Evolutionary conservation across 2,113 vertebrate species (phyloP).

Genomic region (Strix uralensis): DNA sequence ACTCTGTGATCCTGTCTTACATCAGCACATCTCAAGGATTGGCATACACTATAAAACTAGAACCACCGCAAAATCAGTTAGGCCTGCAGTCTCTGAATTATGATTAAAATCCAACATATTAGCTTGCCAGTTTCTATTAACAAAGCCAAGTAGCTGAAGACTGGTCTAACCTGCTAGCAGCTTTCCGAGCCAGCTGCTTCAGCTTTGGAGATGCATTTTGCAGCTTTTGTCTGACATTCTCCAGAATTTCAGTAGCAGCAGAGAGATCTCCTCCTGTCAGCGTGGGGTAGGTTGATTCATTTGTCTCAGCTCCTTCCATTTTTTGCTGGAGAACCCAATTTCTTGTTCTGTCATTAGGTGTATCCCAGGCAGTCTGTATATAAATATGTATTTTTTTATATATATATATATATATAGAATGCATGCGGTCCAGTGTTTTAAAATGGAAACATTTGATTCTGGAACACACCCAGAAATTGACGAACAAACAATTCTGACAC

Average conservation of each 20-base stretch:
- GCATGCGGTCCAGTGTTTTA: neutral
- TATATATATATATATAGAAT: neutral
- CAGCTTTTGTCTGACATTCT: conserved; percentile 79
- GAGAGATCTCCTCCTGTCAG: conserved; percentile 41
- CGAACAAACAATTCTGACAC: neutral
- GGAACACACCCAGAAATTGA: neutral
- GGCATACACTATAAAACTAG: neutral
- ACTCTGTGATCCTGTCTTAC: neutral
- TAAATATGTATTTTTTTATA: neutral
- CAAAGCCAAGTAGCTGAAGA: neutral
- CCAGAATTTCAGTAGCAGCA: conserved; percentile 71
- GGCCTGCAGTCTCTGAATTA: neutral
- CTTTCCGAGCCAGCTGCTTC: conserved; percentile 76
- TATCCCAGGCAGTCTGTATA: conserved; percentile 62
- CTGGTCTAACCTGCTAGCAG: conserved; percentile 76
- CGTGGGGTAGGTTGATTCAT: conserved; percentile 46
- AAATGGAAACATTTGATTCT: neutral
- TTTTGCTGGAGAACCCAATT: conserved; percentile 88
- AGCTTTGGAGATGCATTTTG: conserved; percentile 79
- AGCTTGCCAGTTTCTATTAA: neutral
- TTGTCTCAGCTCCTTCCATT: conserved; percentile 60
- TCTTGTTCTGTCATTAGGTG: conserved; percentile 77
- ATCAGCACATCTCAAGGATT: neutral
- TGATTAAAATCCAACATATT: neutral
- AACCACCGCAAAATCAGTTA: neutral